A percentile compares a stretch with the other conserved stretches of the same genome.
phyloP scores from a whole-genome alignment of 2,888 invertebrate species.

The Rhingia rostrata region DNA sequence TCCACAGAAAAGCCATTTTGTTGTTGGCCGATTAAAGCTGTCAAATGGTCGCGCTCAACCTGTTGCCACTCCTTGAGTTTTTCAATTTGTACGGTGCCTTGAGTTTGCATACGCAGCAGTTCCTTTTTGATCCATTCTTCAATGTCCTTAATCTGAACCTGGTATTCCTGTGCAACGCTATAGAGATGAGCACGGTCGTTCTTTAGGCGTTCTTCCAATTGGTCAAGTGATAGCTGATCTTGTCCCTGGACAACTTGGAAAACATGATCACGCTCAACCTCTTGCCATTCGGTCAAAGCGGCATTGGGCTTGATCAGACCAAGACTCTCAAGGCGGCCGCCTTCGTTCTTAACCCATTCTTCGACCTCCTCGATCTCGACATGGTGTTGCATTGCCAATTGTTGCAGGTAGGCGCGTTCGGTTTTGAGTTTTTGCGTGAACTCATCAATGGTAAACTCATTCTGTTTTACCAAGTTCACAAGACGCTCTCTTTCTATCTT shows the following conservation, averaged over 20 bases:
- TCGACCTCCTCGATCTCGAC: conserved; percentile 81
- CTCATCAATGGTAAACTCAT: conserved; percentile 80
- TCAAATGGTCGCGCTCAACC: conserved; percentile 79
- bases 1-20: conserved; percentile 80
- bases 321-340: conserved; percentile 79
- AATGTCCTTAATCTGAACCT: conserved; percentile 81
- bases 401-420: conserved; percentile 79
- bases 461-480: conserved; percentile 79
- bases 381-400: conserved; percentile 80
- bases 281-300: conserved; percentile 80
- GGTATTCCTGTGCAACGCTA: conserved; percentile 79
- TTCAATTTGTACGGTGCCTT: conserved; percentile 80
- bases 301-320: conserved; percentile 80
- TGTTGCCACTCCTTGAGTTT: conserved; percentile 81
- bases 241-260: conserved; percentile 79
- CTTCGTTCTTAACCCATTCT: conserved; percentile 79
- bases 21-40: conserved; percentile 77
- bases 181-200: conserved; percentile 80
- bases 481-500: conserved; percentile 80
- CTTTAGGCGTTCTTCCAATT: conserved; percentile 79
- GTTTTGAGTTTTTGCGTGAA: conserved; percentile 80
- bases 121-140: conserved; percentile 81
- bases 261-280: conserved; percentile 80
- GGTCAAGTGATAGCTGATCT: conserved; percentile 80
- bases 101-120: conserved; percentile 79